Base-by-base conservation (phyloP, 2,888 invertebrate genomes). In the Drosophila diplacantha region DNA sequence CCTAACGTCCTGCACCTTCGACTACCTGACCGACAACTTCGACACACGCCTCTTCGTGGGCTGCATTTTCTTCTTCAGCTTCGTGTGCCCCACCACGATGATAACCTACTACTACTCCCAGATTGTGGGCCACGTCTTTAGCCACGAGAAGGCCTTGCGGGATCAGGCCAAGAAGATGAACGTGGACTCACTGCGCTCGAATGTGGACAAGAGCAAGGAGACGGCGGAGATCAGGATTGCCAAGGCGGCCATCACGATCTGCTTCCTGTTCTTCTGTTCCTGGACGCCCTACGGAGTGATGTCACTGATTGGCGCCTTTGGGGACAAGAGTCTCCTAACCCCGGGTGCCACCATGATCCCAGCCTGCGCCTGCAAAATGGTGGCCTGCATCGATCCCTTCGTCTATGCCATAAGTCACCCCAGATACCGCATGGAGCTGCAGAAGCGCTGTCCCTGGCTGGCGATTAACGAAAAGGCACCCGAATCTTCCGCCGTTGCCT, bases 371-470 rank as follows among this genome's bases (percentile, higher is more conserved):
- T 96, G 96, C 84, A 97, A 97, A 90, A 90, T 93, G 53, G 96
- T 96, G 0, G 96, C 97, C 1, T 96, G 96, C 87, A 92, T 96
- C 83, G 96, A 97, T 89, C 97, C 97, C 0, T 95, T 96, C 90
- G 93, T 96, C 3, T 96, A 96, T 81, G 96, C 96, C 5, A 95
- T 96, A 74, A 96, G 95, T 85, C 97, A 97, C 90, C 96, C 96
- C 6, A 93, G 91, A 89, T 94, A 94, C 90, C 92, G 95, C 76
- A 89, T 93, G 88, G 95, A 96, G 87, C 89, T 96, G 59, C 93
- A 95, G 83, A 93, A 93, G 66, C 92, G 93, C 52, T 91, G 95
- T 86, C 94, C 95, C 9, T 96, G 89, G 89, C 88, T 93, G 65
- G 93, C 93, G 66, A 92, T 93, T 54, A 91, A 91, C 71, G 93